Evolutionary conservation across 1,140 invertebrate genomes (phyloP), one percentile per base, ranked within the genome.

Genomic region (Pinna nobilis): DNA sequence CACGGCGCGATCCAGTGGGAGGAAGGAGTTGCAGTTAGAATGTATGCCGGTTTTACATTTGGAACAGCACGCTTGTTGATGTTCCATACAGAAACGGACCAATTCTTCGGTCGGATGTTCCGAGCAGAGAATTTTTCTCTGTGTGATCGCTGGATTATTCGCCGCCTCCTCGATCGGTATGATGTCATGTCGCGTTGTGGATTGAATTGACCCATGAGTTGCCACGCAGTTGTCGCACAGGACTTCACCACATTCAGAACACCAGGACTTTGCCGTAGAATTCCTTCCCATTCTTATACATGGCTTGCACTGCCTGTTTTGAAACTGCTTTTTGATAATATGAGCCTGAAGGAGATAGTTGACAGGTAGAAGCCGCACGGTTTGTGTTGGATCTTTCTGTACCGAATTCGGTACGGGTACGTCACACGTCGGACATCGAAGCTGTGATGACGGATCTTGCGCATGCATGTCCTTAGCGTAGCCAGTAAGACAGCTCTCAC

Each of bases 161-260:
- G 28, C 39, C n/a, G 59, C 59, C 9, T 63, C 59, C 15, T 32
- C 9, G 6, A 63, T 63, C 7, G 35, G 35, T 7, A 63, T 44
- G 15, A 63, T 37, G 28, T n/a, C 35, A 44, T 63, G 59, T 1
- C 39, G 20, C 28, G 39, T 63, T 5, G 59, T 41, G 15, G 39
- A 44, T 28, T 63, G 59, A 3, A 63, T 63, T 1, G 59, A 63
- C 7, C 23, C 39, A 28, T 71, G 69, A 20, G 51, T 63, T 7
- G 63, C 60, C 1, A 50, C 60, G 28, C 60, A 60, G 15, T 63
- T 60, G 9, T 71, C 69, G 55, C 69, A 71, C n/a, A 71, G 30
- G 23, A 49, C 69, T 33, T 71, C 44, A 3, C 44, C 60, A 39
- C 69, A 71, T 11, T 71, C 60, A 3, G 50, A 44, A 33, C 69